Evolutionary conservation across 2,113 vertebrate genomes (phyloP), one percentile per base, ranked within the genome.

Genomic region (Guaruba guarouba): DNA sequence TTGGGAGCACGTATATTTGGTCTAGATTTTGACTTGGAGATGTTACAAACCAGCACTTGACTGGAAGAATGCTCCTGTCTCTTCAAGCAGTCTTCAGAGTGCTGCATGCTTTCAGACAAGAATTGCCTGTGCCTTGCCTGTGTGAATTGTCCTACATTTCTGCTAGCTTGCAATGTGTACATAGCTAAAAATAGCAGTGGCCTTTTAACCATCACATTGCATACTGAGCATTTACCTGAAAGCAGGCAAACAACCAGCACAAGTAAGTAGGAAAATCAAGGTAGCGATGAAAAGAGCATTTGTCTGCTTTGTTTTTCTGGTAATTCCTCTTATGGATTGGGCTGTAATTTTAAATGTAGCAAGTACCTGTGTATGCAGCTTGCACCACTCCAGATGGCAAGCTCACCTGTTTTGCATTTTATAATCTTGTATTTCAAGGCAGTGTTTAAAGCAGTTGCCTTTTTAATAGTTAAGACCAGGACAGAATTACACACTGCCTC

Each of bases 141-240:
- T 59, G 73, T 90, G 93, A 92, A 64, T 78, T 92, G 92, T n/a
- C 85, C 90, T 95, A 88, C 59, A 89, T 95, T 96, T 62, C 62
- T 95, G 39, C 83, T 87, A n/a, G 88, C 44, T 81, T 84, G 80
- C 75, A 67, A 41, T 84, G 92, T 92, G 90, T 95, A 71, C 86
- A 29, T 0, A 2, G 62, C 77, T 95, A 88, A 93, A 94, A 96
- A 94, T 93, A 96, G 63, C 49, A 2, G 51, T 59, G 59, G 67
- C 74, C 81, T 93, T 96, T 96, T 79, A 91, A 39, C 77, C 20
- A 2, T 73, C 77, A 57, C 70, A 25, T 51, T 57, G 67, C 75
- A 66, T 59, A 52, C 57, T 3, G 11, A 89, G 63, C 69, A 44
- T 68, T 84, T 91, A 93, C 81, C 86, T 95, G 93, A 63, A 6